phyloP scores from a whole-genome alignment of 2,888 invertebrate species.

The Malacosoma neustria region DNA sequence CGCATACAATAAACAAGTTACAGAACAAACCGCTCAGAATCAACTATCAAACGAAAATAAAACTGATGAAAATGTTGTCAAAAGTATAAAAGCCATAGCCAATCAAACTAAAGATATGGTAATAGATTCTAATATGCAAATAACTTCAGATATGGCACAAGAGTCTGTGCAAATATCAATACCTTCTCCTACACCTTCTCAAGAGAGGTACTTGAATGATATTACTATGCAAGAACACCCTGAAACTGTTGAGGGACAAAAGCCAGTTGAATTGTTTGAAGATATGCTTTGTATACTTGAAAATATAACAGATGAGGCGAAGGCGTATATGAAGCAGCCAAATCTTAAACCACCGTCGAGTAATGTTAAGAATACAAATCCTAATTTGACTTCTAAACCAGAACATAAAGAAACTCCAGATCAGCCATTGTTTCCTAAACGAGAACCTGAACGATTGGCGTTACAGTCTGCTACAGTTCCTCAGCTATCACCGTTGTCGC shows the following conservation, averaged over 20 bases:
- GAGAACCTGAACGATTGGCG: conserved; percentile 45
- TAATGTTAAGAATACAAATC: conserved; percentile 24
- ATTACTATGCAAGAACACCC: conserved; percentile 76
- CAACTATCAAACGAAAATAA: conserved; percentile 27
- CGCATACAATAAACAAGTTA: conserved; percentile 41
- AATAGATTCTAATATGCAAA: conserved; percentile 72
- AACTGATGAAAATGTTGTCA: conserved; percentile 54
- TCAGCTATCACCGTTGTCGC: conserved; percentile 81
- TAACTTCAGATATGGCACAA: conserved; percentile 71
- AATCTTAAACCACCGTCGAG: conserved; percentile 24
- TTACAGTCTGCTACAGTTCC: conserved; percentile 74
- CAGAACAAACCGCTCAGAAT: conserved; percentile 31
- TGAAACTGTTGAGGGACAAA: conserved; percentile 66
- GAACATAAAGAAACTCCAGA: conserved; percentile 40
- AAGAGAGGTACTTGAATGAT: conserved; percentile 77
- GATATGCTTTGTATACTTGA: conserved; percentile 82
- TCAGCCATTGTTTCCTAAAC: conserved; percentile 36
- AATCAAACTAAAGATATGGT: conserved; percentile 74
- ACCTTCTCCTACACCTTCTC: conserved; percentile 78
- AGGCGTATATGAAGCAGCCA: conserved; percentile 38
- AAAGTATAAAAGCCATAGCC: conserved; percentile 71
- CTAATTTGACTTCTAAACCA: conserved; percentile 23
- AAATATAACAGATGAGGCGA: conserved; percentile 71
- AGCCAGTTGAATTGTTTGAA: conserved; percentile 78
- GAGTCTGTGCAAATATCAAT: conserved; percentile 80